Evolutionary conservation across 2,113 vertebrate genomes (phyloP).

Genomic region (Misgurnus mizolepis): DNA sequence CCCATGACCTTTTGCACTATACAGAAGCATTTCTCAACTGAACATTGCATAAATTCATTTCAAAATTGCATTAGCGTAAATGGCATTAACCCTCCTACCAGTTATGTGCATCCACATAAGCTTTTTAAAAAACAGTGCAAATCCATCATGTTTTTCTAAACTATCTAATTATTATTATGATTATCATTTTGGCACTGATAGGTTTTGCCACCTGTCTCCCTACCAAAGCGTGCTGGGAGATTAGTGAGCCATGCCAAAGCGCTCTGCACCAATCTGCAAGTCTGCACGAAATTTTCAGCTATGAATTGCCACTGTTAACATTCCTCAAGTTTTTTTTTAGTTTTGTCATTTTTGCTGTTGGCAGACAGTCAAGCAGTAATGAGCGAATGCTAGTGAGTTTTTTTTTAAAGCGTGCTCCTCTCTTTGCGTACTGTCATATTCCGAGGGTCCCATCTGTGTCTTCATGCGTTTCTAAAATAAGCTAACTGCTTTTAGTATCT

Average conservation of each 20-base stretch:
- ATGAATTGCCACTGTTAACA: not conserved
- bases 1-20: too few relatives aligned
- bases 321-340: not conserved
- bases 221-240: conserved; percentile 13
- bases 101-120: too few relatives aligned
- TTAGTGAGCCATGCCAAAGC: conserved; percentile 12
- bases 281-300: not conserved
- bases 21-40: too few relatives aligned
- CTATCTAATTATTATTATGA: too few relatives aligned
- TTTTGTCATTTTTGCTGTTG: not conserved
- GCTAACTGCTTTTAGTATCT: not conserved
- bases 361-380: not conserved
- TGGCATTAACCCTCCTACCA: too few relatives aligned
- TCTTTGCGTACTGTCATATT: not conserved
- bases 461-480: conserved; percentile 19
- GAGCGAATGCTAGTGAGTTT: not conserved
- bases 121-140: too few relatives aligned
- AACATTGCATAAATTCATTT: too few relatives aligned
- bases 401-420: not conserved
- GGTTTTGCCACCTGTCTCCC: not conserved
- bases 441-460: conserved; percentile 6
- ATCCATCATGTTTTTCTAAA: too few relatives aligned
- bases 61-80: too few relatives aligned
- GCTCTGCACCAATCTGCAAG: not conserved
- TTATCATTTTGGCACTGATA: not conserved